Percentiles rank a stretch among this genome's conserved stretches.
Conservation (phyloP, 2,888 invertebrate genomes). For the Siphlonurus alternatus region DNA sequence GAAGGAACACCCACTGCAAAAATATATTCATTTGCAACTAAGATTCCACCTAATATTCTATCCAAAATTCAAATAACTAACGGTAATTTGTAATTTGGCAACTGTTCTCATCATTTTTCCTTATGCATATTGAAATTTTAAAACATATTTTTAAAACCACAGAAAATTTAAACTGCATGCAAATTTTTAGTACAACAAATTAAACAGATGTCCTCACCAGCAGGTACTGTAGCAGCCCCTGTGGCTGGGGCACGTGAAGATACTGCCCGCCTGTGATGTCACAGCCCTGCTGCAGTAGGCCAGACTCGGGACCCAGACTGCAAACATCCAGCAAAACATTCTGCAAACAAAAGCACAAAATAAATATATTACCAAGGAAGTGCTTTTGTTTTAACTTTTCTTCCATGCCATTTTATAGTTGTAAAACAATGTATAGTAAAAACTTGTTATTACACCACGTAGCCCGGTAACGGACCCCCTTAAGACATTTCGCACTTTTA, state of each 20-base stretch:
- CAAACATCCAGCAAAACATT: conserved; percentile 85
- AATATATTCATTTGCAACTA: no score
- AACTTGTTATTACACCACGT: no score
- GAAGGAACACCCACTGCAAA: conserved; percentile 78
- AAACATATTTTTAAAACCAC: neutral
- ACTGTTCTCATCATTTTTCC: no score
- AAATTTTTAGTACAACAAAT: neutral
- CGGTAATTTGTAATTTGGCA: no score
- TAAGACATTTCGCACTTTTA: no score
- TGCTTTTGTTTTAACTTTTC: no score
- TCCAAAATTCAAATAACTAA: neutral
- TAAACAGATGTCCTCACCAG: conserved; percentile 38
- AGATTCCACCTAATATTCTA: neutral
- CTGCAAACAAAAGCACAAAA: conserved; percentile 28
- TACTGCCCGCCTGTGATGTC: conserved; percentile 92
- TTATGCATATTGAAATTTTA: conserved; percentile 1
- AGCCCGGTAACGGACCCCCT: no score
- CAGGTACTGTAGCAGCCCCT: conserved; percentile 71
- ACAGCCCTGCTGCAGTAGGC: conserved; percentile 86
- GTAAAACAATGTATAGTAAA: no score
- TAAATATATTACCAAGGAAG: no score
- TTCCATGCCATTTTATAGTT: no score
- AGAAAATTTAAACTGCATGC: no score
- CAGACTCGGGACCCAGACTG: conserved; percentile 76
- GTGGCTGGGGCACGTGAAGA: conserved; percentile 70